Conservation (phyloP, 2,113 vertebrate genomes). For the Odontesthes bonariensis region DNA sequence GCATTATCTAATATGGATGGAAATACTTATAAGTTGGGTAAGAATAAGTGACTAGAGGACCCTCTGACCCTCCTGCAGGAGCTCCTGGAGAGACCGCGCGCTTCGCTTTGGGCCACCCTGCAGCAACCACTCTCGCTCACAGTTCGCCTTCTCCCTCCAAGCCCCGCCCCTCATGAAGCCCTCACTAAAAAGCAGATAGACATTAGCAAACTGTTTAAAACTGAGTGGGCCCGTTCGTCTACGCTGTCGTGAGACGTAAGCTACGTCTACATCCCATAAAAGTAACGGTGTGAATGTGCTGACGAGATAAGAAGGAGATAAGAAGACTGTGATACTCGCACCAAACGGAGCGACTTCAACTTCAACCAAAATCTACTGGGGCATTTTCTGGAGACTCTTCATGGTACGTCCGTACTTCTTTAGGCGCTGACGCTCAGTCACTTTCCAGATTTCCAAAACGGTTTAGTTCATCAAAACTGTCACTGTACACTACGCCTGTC, state of each 20-base stretch:
- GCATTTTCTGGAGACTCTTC: slow-evolving; percentile 50
- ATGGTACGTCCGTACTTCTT: slow-evolving; percentile 66
- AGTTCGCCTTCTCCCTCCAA: slow-evolving; percentile 49
- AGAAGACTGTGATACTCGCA: slow-evolving; percentile 31
- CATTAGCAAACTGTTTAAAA: slow-evolving; percentile 59
- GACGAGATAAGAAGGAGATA: slow-evolving; percentile 9
- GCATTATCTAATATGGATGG: too few species aligned
- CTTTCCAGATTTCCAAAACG: background rate
- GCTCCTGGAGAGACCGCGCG: background rate
- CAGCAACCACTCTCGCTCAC: slow-evolving; percentile 6
- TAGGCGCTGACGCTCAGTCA: background rate
- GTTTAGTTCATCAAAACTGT: background rate
- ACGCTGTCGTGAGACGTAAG: background rate
- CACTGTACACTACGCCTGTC: background rate
- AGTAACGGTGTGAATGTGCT: slow-evolving; percentile 20
- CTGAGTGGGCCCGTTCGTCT: slow-evolving; percentile 15
- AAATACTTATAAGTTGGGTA: background rate
- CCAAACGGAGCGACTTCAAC: slow-evolving; percentile 44
- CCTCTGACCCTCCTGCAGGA: background rate
- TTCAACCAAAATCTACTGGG: slow-evolving; percentile 38
- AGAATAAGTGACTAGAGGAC: background rate
- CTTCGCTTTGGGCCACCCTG: slow-evolving; percentile 4
- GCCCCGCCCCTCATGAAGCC: slow-evolving; percentile 69
- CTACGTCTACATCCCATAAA: background rate
- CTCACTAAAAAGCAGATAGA: slow-evolving; percentile 49